Evolutionary conservation across 2,113 vertebrate genomes (phyloP).

Genomic region (Tachysurus fulvidraco): DNA sequence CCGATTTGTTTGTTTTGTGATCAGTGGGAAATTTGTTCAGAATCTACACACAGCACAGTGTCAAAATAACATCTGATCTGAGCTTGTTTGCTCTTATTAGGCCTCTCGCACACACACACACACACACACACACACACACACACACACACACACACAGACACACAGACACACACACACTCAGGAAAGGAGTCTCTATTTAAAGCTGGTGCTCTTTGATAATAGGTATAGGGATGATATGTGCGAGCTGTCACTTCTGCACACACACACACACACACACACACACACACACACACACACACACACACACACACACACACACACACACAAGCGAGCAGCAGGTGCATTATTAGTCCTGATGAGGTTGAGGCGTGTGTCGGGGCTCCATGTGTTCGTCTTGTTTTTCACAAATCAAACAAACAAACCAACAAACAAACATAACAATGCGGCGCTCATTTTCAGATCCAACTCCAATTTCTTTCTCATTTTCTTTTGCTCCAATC

Average conservation of each 20-base stretch:
- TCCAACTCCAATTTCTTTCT: constrained; percentile 25
- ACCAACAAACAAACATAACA: constrained; percentile 38
- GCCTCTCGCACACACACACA: not conserved
- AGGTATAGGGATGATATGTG: constrained; percentile 1
- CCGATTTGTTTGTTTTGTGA: not conserved
- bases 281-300: constrained; percentile 2
- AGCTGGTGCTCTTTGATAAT: not conserved
- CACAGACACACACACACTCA: not conserved
- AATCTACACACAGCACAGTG: not conserved
- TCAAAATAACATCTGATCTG: not conserved
- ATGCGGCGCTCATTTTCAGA: constrained; percentile 29
- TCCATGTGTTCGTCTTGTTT: constrained; percentile 11
- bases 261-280: not conserved
- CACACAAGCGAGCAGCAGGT: constrained; percentile 1
- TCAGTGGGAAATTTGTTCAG: not conserved
- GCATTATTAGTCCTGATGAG: constrained; percentile 24
- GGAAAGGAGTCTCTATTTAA: not conserved
- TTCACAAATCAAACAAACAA: constrained; percentile 35
- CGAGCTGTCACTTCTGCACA: not conserved
- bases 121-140: not conserved
- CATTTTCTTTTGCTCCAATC: constrained; percentile 11
- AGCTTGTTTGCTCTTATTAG: not conserved
- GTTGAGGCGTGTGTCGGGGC: not conserved
- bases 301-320: constrained; percentile 11
- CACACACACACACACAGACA: constrained; percentile 5